Evolutionary conservation across 1,140 invertebrate genomes (phyloP), one percentile per base, ranked within the genome.

Genomic region (Microplitis demolitor): DNA sequence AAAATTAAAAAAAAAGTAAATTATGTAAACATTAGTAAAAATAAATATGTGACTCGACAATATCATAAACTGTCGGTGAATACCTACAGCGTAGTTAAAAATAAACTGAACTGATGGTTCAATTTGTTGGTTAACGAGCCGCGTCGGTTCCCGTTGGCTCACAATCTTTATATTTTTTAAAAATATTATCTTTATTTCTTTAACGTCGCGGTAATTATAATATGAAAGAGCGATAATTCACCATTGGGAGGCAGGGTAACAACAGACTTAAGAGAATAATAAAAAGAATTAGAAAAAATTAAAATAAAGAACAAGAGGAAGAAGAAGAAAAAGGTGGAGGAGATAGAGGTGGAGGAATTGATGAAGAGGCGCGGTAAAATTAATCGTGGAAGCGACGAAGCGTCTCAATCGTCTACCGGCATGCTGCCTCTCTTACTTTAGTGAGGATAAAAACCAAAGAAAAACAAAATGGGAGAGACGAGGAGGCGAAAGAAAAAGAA

Each of bases 91-190:
- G 16, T 24, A 34, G 24, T 64, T 71, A 71, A 71, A 71, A 71
- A 71, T 71, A 71, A 71, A 24, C 16, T 61, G 34, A 11, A 9
- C 39, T 71, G 60, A 63, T 53, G 69, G 61, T 71, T 71, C 61
- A 71, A 71, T 71, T 71, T 71, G 69, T 71, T 63, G 9, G 60
- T 64, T 71, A 71, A 71, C 69, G 69, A 71, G 69, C 60, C 69
- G 45, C n/a, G 45, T 71, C 69, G 60, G 50, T 71, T 54, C 60
- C 45, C 45, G 50, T 54, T 70, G 50, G 16, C 33, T 14, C 3
- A 37, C 3, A 37, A 50, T 45, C 13, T 71, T 61, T 71, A 24
- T 35, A 34, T 64, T 56, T 13, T 35, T 62, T 14, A 45, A 45
- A 45, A 45, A 11, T 45, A 45, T 45, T 11, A 45, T 62, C 11